Conservation (phyloP, 2,888 invertebrate genomes). For the Ennomos erosarius region DNA sequence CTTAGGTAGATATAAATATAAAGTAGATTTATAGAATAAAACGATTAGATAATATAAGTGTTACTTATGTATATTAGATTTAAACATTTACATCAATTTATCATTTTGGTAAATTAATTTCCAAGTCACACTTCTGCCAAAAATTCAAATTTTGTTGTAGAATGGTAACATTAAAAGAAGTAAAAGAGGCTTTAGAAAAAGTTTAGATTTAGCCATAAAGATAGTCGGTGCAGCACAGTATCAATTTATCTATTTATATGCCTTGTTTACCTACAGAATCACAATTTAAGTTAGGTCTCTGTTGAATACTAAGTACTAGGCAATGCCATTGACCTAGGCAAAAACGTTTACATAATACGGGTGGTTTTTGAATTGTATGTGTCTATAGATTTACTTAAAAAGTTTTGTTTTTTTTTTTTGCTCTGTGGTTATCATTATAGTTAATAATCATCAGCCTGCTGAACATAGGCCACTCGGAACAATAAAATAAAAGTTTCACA, state of each 20-base stretch:
- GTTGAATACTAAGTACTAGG: conserved; percentile 49
- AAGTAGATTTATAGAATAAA: neutral
- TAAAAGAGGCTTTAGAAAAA: too few relatives aligned
- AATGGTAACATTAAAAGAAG: too few relatives aligned
- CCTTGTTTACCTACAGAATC: conserved; percentile 43
- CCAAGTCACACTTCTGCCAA: neutral
- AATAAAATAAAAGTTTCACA: too few relatives aligned
- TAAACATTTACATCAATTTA: neutral
- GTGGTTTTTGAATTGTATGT: conserved; percentile 34
- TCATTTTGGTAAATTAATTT: conserved; percentile 5
- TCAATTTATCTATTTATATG: conserved; percentile 40
- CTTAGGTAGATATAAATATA: too few relatives aligned
- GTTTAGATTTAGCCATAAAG: conserved; percentile 23
- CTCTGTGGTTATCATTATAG: too few relatives aligned
- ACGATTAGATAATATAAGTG: neutral
- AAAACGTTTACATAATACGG: conserved; percentile 52
- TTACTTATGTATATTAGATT: conserved; percentile 15
- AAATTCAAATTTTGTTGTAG: too few relatives aligned
- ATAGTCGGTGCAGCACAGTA: conserved; percentile 27
- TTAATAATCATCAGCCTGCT: too few relatives aligned
- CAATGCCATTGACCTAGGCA: conserved; percentile 58
- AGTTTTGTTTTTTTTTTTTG: too few relatives aligned
- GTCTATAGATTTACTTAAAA: conserved; percentile 37
- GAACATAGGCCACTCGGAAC: too few relatives aligned
- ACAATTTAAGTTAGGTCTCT: conserved; percentile 45